Evolutionary conservation across 2,888 invertebrate genomes (phyloP).

Genomic region (Colostygia pectinataria): DNA sequence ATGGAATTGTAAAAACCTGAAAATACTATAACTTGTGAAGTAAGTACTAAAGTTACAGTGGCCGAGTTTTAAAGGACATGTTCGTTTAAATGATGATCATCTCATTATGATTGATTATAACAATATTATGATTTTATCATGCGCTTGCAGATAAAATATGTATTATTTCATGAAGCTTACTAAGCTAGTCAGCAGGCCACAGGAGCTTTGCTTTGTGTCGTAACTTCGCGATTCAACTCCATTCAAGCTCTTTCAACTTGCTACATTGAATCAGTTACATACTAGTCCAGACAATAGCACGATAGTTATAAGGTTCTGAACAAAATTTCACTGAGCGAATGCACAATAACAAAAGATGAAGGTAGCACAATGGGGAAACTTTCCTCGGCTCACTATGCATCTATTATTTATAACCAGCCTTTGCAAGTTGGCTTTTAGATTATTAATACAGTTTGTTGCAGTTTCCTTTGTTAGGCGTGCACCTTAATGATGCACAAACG

Average conservation of each 20-base stretch:
- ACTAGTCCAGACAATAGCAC: constrained; percentile 6
- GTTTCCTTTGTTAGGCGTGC: constrained; percentile 18
- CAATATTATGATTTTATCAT: no score
- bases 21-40: no score
- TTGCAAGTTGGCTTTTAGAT: constrained; percentile 33
- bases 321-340: constrained; percentile 36
- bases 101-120: no score
- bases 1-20: no score
- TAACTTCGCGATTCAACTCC: constrained; percentile 5
- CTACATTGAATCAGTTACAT: constrained; percentile 7
- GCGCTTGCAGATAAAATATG: no score
- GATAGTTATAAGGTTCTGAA: constrained; percentile 19
- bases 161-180: no score
- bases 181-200: neutral
- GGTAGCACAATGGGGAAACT: constrained; percentile 40
- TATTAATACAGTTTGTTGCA: constrained; percentile 26
- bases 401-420: constrained; percentile 43
- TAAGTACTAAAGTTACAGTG: no score
- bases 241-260: constrained; percentile 12
- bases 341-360: constrained; percentile 42
- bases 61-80: no score
- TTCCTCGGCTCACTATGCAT: constrained; percentile 32
- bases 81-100: no score
- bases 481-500: constrained; percentile 15
- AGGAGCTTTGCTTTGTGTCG: constrained; percentile 3